phyloP scores from a whole-genome alignment of 2,888 invertebrate genomes.

The Camptogramma bilineatum region DNA sequence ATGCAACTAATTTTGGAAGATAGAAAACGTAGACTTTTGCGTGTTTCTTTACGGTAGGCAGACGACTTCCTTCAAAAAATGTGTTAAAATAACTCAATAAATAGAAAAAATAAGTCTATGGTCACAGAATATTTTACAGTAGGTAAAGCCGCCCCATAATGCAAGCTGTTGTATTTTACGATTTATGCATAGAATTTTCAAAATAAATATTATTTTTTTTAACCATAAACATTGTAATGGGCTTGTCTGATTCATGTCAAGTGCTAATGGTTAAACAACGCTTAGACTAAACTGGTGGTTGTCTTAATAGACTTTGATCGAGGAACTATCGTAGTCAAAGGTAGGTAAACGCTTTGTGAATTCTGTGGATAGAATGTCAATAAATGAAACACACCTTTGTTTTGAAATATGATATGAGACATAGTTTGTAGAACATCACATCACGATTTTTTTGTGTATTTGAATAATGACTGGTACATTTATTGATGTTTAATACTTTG shows the following conservation, averaged over 20 bases:
- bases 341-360: background rate
- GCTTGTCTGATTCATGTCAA: background rate
- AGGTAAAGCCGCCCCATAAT: background rate
- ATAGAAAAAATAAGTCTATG: background rate
- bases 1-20: slow-evolving; percentile 15
- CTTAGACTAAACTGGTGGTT: background rate
- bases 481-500: background rate
- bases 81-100: no score
- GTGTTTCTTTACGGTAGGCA: no score
- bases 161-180: background rate
- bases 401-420: slow-evolving; percentile 3
- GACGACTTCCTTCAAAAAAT: background rate
- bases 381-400: slow-evolving; percentile 1
- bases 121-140: background rate
- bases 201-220: background rate
- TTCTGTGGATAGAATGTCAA: background rate
- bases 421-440: background rate
- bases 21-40: background rate
- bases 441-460: background rate
- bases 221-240: background rate
- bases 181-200: background rate
- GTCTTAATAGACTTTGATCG: background rate
- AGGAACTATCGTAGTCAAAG: background rate
- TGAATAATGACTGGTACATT: background rate
- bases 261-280: background rate